These are phyloP conservation scores for Rhogogaster chlorosoma DNA, from an alignment of 2,888 invertebrate species.

Conservation along the genomic window DNA sequence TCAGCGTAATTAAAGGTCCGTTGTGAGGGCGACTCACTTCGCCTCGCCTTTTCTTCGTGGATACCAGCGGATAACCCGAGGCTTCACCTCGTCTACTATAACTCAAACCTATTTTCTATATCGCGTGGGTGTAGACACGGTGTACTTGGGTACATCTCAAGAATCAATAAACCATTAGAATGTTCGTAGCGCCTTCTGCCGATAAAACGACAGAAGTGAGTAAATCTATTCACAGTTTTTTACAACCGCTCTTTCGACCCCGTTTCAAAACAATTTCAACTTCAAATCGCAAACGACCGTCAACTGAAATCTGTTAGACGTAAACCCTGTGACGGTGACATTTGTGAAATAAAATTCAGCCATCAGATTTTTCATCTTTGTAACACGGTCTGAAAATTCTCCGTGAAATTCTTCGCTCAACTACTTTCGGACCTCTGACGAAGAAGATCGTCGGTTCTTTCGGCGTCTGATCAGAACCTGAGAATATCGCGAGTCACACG, in stretches of 20 bases:
- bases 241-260: not conserved
- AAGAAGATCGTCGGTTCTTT: not conserved
- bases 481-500: not conserved
- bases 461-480: not conserved
- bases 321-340: not conserved
- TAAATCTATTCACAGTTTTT: not conserved
- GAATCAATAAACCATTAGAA: not conserved
- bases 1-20: slow-evolving; percentile 75
- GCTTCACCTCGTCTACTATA: slow-evolving; percentile 14
- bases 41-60: slow-evolving; percentile 16
- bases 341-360: not conserved
- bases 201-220: not conserved
- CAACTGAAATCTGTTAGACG: not conserved
- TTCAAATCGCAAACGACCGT: slow-evolving; percentile 1
- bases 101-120: slow-evolving; percentile 4
- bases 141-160: not conserved
- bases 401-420: not conserved
- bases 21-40: slow-evolving; percentile 66
- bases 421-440: not conserved
- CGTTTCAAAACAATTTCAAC: not conserved
- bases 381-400: slow-evolving; percentile 1
- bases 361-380: not conserved
- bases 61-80: slow-evolving; percentile 27
- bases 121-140: not conserved
- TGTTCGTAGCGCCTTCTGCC: not conserved